phyloP scores from a whole-genome alignment of 2,113 vertebrate genomes.

The Agapornis roseicollis region DNA sequence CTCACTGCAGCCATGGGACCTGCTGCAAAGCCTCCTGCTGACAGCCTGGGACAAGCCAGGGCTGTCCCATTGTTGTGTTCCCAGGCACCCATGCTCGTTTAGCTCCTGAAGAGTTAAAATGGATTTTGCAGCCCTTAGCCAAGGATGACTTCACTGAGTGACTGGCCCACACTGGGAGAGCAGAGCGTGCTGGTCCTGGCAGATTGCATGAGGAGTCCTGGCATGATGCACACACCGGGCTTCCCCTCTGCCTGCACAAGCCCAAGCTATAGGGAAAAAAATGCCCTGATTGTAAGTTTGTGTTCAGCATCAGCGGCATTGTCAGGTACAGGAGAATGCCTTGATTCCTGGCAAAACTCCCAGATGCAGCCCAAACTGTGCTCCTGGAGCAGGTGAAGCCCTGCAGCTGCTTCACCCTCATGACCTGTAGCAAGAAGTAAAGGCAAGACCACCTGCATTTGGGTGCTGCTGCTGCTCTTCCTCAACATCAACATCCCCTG shows the following conservation, averaged over 20 bases:
- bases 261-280: neutral
- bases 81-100: accelerated
- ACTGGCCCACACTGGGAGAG: neutral
- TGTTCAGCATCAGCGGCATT: accelerated
- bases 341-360: accelerated
- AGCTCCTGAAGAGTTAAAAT: neutral
- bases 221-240: neutral
- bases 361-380: neutral
- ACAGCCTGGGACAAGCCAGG: accelerated
- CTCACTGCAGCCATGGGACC: accelerated
- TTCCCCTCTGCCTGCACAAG: neutral
- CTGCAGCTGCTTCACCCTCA: accelerated
- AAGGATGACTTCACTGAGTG: constrained; percentile 5
- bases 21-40: neutral
- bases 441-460: neutral
- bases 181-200: neutral
- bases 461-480: neutral
- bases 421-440: accelerated
- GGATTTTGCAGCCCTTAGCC: neutral
- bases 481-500: neutral
- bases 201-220: neutral
- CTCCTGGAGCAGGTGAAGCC: neutral
- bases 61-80: neutral
- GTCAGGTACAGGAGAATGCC: neutral
- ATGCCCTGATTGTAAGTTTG: neutral